Base-by-base conservation (phyloP, 2,888 invertebrate species). In the Siphonodentalium dalli region DNA sequence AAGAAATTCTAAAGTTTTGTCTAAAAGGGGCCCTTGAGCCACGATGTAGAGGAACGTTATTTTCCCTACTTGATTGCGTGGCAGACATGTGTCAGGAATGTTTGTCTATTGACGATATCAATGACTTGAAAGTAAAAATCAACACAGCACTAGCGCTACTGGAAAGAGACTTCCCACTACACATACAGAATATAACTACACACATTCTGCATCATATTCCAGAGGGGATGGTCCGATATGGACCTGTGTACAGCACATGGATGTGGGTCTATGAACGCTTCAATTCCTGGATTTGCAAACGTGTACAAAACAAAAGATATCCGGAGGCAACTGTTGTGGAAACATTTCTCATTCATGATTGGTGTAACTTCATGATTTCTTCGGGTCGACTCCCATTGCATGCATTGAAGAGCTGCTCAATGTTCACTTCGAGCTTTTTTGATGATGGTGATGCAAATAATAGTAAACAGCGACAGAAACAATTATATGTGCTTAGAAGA, bases 221-320 rank as follows among this genome's bases (percentile, higher is more conserved):
- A 3, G 31, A 33, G 4, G 34, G 44, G 5, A 44, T 44, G 1
- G 21, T 33, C n/a, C 8, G 21, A 40, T 48, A 40, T 41, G 31
- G 40, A 4, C 48, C 40, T 29, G 40, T 48, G 5, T 40, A 48
- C n/a, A 21, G 40, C 13, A 48, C 48, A 21, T 48, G 40, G 40
- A 41, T 48, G 48, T 48, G 20, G n/a, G 40, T 40, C 6, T 48
- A 31, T 29, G 48, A 48, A 15, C 27, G 48, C 2, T 48, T 48
- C 21, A 48, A 48, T 48, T 29, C 29, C 11, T 48, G 48, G 48
- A 27, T 48, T 7, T 48, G 40, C 31, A 47, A 47, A 27, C 37
- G 47, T 27, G 38, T 27, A 7, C 38, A 28, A 8, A 39, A 47
- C n/a, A 47, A 39, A 40, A 13, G 39, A n/a, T 47, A 47, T 26